Conservation (phyloP, 2,888 invertebrate genomes). For the Itoplectis maculator region DNA sequence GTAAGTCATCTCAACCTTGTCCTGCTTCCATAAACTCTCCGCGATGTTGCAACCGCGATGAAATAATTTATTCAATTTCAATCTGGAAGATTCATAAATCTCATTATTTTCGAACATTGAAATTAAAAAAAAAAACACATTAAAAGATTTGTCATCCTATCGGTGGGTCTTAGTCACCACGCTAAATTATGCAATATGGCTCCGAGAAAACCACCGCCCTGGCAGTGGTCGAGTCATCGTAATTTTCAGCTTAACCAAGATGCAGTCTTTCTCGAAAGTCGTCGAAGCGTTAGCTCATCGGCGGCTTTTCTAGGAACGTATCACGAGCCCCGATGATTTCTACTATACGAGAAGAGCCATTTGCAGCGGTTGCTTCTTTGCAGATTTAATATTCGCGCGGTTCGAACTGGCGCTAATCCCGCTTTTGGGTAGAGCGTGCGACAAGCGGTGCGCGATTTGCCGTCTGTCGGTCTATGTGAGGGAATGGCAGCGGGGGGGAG, state of each 20-base stretch:
- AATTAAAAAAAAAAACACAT: too few species aligned
- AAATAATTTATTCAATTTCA: background rate
- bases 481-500: too few species aligned
- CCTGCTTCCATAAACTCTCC: background rate
- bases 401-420: background rate
- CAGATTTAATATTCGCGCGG: background rate
- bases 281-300: background rate
- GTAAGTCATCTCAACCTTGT: background rate
- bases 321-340: slow-evolving; percentile 10
- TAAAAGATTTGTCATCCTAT: background rate
- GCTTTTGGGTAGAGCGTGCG: slow-evolving; percentile 1
- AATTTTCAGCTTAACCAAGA: background rate
- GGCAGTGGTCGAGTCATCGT: background rate
- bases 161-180: background rate
- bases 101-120: background rate
- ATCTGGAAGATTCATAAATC: background rate
- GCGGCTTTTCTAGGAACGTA: background rate
- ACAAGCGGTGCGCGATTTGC: slow-evolving; percentile 16
- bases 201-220: background rate
- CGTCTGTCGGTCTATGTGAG: background rate
- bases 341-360: background rate
- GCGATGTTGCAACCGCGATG: background rate
- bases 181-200: background rate
- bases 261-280: background rate
- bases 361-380: background rate